A percentile compares a stretch with the other conserved stretches of the same genome.
Conservation (phyloP, 1,140 invertebrate species). For the Aricia agestis region DNA sequence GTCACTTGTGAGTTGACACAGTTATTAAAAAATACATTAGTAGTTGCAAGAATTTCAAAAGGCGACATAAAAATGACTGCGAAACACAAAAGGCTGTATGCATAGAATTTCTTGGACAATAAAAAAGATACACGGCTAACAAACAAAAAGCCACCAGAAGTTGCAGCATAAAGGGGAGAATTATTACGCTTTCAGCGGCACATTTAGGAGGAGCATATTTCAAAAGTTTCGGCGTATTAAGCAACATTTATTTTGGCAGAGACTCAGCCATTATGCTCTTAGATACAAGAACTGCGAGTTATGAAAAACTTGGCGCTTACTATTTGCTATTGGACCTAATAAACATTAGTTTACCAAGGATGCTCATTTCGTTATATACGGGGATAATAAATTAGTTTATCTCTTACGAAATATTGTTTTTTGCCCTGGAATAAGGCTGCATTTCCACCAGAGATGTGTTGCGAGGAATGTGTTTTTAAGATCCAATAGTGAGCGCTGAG, state of each 20-base stretch:
- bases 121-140: conserved; percentile 53
- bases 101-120: conserved; percentile 45
- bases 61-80: conserved; percentile 23
- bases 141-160: conserved; percentile 55
- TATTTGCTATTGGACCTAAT: conserved; percentile 19
- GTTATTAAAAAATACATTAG: conserved; percentile 25
- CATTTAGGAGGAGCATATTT: conserved; percentile 73
- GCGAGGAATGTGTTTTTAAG: too few species aligned
- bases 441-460: too few species aligned
- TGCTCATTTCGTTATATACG: neutral
- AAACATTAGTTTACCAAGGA: neutral
- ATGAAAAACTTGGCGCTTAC: conserved; percentile 54
- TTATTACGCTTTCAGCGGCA: conserved; percentile 71
- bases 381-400: conserved; percentile 1
- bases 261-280: conserved; percentile 60
- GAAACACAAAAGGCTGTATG: conserved; percentile 38
- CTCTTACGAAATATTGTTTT: neutral
- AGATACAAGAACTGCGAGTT: conserved; percentile 42
- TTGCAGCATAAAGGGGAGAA: conserved; percentile 66
- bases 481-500: too few species aligned
- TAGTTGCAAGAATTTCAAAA: conserved; percentile 24
- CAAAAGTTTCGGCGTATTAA: conserved; percentile 74
- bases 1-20: conserved; percentile 21
- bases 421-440: neutral
- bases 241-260: conserved; percentile 75